A percentile compares a stretch with the other conserved stretches of the same genome.
Conservation (phyloP, 37 sponge, comb jelly and placozoan genomes). For the Cladorhizidae sp. region DNA sequence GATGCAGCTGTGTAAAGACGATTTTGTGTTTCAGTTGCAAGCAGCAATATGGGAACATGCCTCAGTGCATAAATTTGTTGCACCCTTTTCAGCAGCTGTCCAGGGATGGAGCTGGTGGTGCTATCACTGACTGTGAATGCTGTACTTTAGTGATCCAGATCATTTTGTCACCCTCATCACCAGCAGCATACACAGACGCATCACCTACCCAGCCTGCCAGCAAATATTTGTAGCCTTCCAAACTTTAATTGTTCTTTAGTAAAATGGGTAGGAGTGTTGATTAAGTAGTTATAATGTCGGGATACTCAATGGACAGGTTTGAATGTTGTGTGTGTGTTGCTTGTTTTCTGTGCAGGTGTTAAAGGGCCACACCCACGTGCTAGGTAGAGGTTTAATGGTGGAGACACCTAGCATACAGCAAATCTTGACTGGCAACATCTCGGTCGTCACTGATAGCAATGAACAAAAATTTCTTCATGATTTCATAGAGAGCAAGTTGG, state of each 20-base stretch:
- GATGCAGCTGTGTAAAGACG: background rate
- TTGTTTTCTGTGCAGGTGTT: conserved; percentile 52
- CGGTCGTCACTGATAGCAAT: conserved; percentile 7
- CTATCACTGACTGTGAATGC: conserved; percentile 13
- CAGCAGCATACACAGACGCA: background rate
- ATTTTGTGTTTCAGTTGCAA: conserved; percentile 19
- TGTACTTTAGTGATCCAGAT: background rate
- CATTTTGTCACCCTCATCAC: background rate
- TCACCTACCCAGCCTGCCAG: conserved; percentile 9
- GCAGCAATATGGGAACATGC: conserved; percentile 24
- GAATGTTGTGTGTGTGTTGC: too few relatives aligned
- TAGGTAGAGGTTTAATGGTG: conserved; percentile 74
- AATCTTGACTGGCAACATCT: conserved; percentile 66
- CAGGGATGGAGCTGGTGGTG: conserved; percentile 19
- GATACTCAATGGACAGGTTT: conserved; percentile 33
- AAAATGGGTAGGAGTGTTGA: conserved; percentile 23
- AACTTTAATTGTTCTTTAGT: conserved; percentile 32
- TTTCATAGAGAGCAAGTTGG: conserved; percentile 78
- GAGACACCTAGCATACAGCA: conserved; percentile 57
- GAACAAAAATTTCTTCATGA: conserved; percentile 83
- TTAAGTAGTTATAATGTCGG: conserved; percentile 40
- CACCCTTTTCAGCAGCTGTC: conserved; percentile 36
- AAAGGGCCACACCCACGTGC: conserved; percentile 47
- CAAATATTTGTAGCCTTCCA: conserved; percentile 25
- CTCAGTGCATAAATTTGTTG: conserved; percentile 13